Base-by-base conservation (phyloP, 1,140 invertebrate genomes). In the Paracyclopina nana region DNA sequence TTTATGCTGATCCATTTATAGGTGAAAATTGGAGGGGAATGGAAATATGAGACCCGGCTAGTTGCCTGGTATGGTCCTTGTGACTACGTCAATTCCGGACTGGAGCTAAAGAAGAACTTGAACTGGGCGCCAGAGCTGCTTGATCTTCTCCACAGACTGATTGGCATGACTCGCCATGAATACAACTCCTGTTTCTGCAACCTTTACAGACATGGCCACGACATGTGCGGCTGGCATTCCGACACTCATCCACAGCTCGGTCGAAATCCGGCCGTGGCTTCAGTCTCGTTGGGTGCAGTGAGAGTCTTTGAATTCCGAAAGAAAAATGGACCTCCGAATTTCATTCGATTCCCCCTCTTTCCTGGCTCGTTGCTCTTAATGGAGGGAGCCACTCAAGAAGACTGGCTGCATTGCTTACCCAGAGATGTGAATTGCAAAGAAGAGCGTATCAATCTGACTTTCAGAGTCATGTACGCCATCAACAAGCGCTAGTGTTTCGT, bases 111-210 rank as follows among this genome's bases (percentile, higher is more conserved):
- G n/a, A 56, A 56, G 40, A 59, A 58, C 54, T 56, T 57, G 24
- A 46, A 59, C 16, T 63, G 61, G 61, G 53, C 60, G 0, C 59
- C 60, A 1, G 61, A 62, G 45, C 54, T 61, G 18, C 51, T 62
- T n/a, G 60, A 58, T 56, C 60, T 54, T 55, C 55, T 59, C 45
- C 61, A 59, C 53, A 63, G 58, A 62, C 55, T 60, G 29, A 58
- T 62, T 28, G 55, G 58, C 16, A 54, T 60, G 14, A 65, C 64
- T 9, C 62, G 62, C 12, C 57, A 62, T 18, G 56, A 61, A 12
- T 70, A 70, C 55, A 72, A 72, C 56, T 69, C 67, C 29, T 64
- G 71, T 52, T 60, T 69, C 24, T 58, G 65, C 14, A 69, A 69
- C 54, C 55, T 69, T 6, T 72, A 70, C 54, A 57, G 68, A 16